Percentiles rank a stretch among this genome's conserved stretches.
These are phyloP conservation scores for Oryzias melastigma DNA, from an alignment of 2,113 vertebrate species.

Conservation along the genomic window DNA sequence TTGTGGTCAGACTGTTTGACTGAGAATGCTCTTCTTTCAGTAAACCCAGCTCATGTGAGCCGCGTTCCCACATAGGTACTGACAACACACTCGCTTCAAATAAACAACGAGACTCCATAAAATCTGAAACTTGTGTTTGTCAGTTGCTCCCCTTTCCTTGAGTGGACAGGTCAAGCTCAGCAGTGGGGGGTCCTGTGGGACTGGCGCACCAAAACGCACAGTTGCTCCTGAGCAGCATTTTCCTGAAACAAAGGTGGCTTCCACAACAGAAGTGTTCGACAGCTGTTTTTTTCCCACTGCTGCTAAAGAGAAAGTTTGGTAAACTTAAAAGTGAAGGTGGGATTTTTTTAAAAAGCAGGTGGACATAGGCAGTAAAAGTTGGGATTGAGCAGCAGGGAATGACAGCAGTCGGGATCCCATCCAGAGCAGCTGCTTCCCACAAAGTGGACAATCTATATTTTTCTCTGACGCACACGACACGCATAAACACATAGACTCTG, in stretches of 20 bases:
- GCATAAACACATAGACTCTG: conserved; percentile 36
- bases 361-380: conserved; percentile 21
- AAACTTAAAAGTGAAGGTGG: conserved; percentile 19
- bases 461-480: conserved; percentile 52
- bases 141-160: background rate
- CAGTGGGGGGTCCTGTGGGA: conserved; percentile 15
- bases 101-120: conserved; percentile 20
- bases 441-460: conserved; percentile 39
- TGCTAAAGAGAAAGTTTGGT: conserved; percentile 19
- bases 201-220: conserved; percentile 8
- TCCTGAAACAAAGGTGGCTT: conserved; percentile 29
- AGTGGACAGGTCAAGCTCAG: background rate
- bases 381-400: conserved; percentile 12
- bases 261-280: conserved; percentile 27
- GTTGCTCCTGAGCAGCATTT: conserved; percentile 1
- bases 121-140: conserved; percentile 19
- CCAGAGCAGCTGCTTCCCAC: conserved; percentile 27
- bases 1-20: conserved; percentile 72
- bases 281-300: conserved; percentile 30
- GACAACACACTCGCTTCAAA: conserved; percentile 41
- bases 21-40: conserved; percentile 59
- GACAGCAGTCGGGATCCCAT: conserved; percentile 12
- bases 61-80: conserved; percentile 41
- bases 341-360: conserved; percentile 37
- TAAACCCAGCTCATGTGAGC: conserved; percentile 47